phyloP scores from a whole-genome alignment of 1,140 invertebrate species.

The Drosophila yakuba region DNA sequence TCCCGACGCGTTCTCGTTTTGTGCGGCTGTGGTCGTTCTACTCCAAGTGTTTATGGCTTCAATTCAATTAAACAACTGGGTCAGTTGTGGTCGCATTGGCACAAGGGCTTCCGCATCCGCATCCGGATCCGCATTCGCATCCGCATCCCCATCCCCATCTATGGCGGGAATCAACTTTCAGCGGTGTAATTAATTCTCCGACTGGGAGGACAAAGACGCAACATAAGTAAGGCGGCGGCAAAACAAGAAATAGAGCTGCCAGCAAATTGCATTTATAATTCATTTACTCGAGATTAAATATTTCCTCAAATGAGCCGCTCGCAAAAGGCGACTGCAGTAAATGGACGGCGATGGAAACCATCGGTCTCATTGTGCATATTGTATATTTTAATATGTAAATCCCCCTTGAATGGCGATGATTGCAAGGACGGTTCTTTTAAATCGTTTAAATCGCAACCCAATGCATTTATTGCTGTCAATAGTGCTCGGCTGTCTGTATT shows the following conservation, averaged over 20 bases:
- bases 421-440: background rate
- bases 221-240: slow-evolving; percentile 27
- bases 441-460: slow-evolving; percentile 6
- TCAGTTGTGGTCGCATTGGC: slow-evolving; percentile 66
- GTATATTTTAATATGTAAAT: slow-evolving; percentile 23
- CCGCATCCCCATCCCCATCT: background rate
- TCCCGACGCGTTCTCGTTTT: slow-evolving; percentile 28
- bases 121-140: slow-evolving; percentile 18
- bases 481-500: background rate
- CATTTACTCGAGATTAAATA: slow-evolving; percentile 46
- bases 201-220: slow-evolving; percentile 45
- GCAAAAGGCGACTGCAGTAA: background rate
- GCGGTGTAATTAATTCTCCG: slow-evolving; percentile 54
- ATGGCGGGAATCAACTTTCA: slow-evolving; percentile 40
- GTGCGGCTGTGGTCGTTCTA: slow-evolving; percentile 11
- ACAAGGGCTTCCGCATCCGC: slow-evolving; percentile 42
- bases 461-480: slow-evolving; percentile 38
- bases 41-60: slow-evolving; percentile 79
- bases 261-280: slow-evolving; percentile 57
- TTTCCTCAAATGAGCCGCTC: slow-evolving; percentile 24
- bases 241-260: slow-evolving; percentile 38
- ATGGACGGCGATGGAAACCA: background rate
- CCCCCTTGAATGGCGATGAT: slow-evolving; percentile 22
- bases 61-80: slow-evolving; percentile 83
- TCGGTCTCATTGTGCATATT: slow-evolving; percentile 34